These are phyloP conservation scores for Antennarius striatus DNA, from an alignment of 2,113 vertebrate species.

Conservation along the genomic window DNA sequence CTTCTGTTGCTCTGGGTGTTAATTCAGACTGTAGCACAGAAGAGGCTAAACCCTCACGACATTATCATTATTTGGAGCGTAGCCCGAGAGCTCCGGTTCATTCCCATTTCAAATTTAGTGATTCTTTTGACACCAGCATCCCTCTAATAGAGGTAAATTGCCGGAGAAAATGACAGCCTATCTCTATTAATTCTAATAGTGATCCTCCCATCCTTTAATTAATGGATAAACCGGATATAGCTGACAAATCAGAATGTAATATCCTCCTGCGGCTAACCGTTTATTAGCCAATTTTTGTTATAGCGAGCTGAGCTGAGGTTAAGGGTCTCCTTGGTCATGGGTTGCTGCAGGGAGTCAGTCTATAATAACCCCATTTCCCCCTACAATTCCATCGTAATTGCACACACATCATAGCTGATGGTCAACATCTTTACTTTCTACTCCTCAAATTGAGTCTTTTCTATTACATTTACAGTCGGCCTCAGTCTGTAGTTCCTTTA, in stretches of 20 bases:
- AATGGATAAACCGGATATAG: slow-evolving; percentile 38
- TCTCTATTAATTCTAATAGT: slow-evolving; percentile 26
- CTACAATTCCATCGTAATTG: slow-evolving; percentile 16
- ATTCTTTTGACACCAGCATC: slow-evolving; percentile 23
- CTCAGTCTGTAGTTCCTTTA: not conserved
- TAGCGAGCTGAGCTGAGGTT: slow-evolving; percentile 27
- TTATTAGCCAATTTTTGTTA: slow-evolving; percentile 41
- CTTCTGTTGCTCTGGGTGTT: not conserved
- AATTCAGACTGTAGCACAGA: not conserved
- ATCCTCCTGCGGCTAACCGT: slow-evolving; percentile 25
- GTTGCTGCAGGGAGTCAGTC: slow-evolving; percentile 7
- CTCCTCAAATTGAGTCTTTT: slow-evolving; percentile 1
- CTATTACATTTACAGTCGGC: not conserved
- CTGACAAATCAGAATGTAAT: slow-evolving; percentile 42
- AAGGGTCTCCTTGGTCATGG: slow-evolving; percentile 22
- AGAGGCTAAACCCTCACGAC: slow-evolving; percentile 22
- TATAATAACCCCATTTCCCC: slow-evolving; percentile 28
- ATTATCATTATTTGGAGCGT: slow-evolving; percentile 29
- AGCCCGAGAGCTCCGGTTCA: slow-evolving; percentile 17
- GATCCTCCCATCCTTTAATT: slow-evolving; percentile 45
- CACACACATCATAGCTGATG: slow-evolving; percentile 1
- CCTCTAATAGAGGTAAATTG: slow-evolving; percentile 33
- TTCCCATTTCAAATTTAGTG: slow-evolving; percentile 19
- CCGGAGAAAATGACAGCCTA: slow-evolving; percentile 21
- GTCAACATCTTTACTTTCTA: not conserved